Percentiles rank a stretch among this genome's conserved stretches.
Conservation (phyloP, 2,113 vertebrate genomes). For the Capreolus pygargus region DNA sequence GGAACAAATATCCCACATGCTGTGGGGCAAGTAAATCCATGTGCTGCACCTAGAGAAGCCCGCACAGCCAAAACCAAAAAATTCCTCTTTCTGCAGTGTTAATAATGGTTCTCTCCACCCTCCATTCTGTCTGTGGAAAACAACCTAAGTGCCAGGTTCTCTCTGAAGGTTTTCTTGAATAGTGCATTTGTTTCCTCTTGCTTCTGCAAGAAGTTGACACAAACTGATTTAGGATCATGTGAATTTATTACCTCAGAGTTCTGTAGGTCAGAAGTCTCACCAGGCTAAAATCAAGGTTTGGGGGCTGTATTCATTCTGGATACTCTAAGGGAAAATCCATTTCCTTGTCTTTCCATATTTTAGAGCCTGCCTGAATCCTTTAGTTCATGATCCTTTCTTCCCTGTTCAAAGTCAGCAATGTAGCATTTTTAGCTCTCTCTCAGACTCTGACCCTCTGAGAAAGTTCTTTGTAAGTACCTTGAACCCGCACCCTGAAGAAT, state of each 20-base stretch:
- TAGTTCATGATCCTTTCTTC: not conserved
- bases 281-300: not conserved
- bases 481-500: not conserved
- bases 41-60: not conserved
- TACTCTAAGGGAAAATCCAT: not conserved
- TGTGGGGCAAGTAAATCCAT: not conserved
- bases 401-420: not conserved
- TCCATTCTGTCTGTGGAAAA: not conserved
- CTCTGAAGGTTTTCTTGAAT: not conserved
- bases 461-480: not conserved
- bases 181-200: not conserved
- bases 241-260: not conserved
- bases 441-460: not conserved
- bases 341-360: not conserved
- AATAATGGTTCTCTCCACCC: not conserved
- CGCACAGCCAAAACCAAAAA: not conserved
- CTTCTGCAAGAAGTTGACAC: not conserved
- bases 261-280: not conserved
- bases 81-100: not conserved
- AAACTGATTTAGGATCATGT: not conserved
- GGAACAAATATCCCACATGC: not conserved
- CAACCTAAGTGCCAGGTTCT: not conserved
- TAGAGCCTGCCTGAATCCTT: not conserved
- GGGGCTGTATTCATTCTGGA: not conserved
- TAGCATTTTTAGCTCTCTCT: not conserved